phyloP scores from a whole-genome alignment of 1,140 invertebrate species.

The Tribolium castaneum region DNA sequence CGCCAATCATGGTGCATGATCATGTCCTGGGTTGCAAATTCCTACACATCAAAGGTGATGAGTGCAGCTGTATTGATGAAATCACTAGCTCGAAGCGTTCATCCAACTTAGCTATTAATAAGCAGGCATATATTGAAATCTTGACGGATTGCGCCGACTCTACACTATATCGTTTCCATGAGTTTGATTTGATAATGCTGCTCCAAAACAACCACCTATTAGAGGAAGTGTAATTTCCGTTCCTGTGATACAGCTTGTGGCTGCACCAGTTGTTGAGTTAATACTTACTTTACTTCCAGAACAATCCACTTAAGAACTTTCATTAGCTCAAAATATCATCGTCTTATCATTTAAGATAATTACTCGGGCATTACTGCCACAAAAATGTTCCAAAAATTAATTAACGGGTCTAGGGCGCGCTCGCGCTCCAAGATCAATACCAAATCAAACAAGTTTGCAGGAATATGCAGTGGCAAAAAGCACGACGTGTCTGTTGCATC shows the following conservation, averaged over 20 bases:
- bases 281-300: neutral
- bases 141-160: constrained; percentile 7
- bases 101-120: constrained; percentile 24
- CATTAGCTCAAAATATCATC: neutral
- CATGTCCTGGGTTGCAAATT: constrained; percentile 16
- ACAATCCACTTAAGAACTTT: neutral
- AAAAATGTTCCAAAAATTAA: neutral
- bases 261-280: neutral
- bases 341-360: too few relatives aligned
- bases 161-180: neutral
- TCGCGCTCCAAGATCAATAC: too few relatives aligned
- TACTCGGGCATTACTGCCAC: neutral
- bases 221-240: constrained; percentile 6
- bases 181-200: constrained; percentile 16
- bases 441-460: neutral
- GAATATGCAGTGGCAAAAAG: neutral
- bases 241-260: neutral
- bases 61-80: constrained; percentile 26
- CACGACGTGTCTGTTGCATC: too few relatives aligned
- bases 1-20: neutral
- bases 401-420: too few relatives aligned
- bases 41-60: constrained; percentile 28
- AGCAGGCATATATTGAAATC: constrained; percentile 2
- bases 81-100: constrained; percentile 1
- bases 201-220: constrained; percentile 1